A percentile compares a stretch with the other conserved stretches of the same genome.
phyloP scores from a whole-genome alignment of 2,797 vertebrate species.

The Micropoecilia bifurca region DNA sequence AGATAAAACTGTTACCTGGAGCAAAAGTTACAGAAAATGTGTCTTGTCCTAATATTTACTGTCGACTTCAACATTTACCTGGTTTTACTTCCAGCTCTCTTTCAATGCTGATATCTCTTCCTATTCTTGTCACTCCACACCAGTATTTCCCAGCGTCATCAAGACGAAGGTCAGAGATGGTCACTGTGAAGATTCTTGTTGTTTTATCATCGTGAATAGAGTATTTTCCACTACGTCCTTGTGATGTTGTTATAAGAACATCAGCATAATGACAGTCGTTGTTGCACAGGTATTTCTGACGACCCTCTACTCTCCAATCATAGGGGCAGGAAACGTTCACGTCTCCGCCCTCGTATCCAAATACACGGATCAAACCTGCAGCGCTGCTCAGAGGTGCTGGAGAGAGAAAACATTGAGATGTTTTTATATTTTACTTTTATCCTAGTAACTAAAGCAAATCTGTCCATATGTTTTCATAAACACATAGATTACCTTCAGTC shows the following conservation, averaged over 20 bases:
- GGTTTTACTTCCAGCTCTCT: slow-evolving; percentile 35
- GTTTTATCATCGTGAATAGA: slow-evolving; percentile 36
- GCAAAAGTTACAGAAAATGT: too few relatives aligned
- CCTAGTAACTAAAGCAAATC: too few relatives aligned
- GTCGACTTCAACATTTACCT: slow-evolving; percentile 2
- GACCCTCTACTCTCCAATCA: rapidly evolving
- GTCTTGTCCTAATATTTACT: slow-evolving; percentile 48
- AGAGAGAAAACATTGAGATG: not conserved
- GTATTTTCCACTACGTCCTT: slow-evolving; percentile 4
- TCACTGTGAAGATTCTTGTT: slow-evolving; percentile 2
- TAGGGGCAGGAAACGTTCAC: slow-evolving; percentile 40
- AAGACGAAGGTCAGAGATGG: slow-evolving; percentile 22
- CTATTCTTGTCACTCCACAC: slow-evolving; percentile 36
- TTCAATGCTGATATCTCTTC: slow-evolving; percentile 41
- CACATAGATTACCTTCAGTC: too few relatives aligned
- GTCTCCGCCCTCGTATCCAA: slow-evolving; percentile 33
- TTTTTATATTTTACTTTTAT: not conserved
- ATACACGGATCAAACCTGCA: not conserved
- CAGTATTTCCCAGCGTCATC: slow-evolving; percentile 45
- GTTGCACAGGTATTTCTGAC: slow-evolving; percentile 68
- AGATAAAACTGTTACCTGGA: too few relatives aligned
- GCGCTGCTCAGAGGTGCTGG: slow-evolving; percentile 18
- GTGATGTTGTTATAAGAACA: slow-evolving; percentile 16
- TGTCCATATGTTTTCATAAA: too few relatives aligned
- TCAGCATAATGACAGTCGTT: slow-evolving; percentile 9